A percentile compares a stretch with the other conserved stretches of the same genome.
Conservation (phyloP, 1,140 invertebrate species). For the Luehdorfia chinensis region DNA sequence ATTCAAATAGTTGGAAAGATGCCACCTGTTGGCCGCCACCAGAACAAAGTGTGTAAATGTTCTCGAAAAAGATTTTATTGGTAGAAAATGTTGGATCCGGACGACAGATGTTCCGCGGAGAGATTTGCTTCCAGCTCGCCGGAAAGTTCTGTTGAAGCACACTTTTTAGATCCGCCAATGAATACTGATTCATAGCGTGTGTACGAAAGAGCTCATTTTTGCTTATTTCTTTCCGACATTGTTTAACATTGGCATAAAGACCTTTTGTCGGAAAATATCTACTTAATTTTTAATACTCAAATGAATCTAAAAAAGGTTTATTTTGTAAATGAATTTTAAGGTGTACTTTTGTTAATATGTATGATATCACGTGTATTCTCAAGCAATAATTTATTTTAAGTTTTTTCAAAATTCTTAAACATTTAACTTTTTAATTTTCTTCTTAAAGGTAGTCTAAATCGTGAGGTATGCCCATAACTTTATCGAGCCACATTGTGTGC, state of each 20-base stretch:
- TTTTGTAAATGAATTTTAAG: background rate
- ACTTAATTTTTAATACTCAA: background rate
- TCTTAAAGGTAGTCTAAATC: background rate
- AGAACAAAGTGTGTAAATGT: constrained; percentile 45
- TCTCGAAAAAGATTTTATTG: constrained; percentile 68
- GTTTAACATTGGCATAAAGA: background rate
- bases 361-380: constrained; percentile 61
- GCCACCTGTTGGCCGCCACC: constrained; percentile 58
- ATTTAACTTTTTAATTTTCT: background rate
- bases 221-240: constrained; percentile 25
- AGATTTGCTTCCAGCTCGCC: constrained; percentile 45
- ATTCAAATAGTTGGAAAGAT: constrained; percentile 29
- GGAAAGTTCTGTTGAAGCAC: constrained; percentile 49
- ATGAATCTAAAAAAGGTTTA: background rate
- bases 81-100: constrained; percentile 44
- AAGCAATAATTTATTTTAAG: constrained; percentile 48
- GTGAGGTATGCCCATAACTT: too few relatives aligned
- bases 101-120: constrained; percentile 57
- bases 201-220: constrained; percentile 23
- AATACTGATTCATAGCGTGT: constrained; percentile 31
- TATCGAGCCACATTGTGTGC: too few relatives aligned
- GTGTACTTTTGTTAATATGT: background rate
- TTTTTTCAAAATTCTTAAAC: background rate
- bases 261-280: constrained; percentile 6
- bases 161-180: constrained; percentile 25